Conservation (phyloP, 1,140 invertebrate species). For the Gonioctena quinquepunctata region DNA sequence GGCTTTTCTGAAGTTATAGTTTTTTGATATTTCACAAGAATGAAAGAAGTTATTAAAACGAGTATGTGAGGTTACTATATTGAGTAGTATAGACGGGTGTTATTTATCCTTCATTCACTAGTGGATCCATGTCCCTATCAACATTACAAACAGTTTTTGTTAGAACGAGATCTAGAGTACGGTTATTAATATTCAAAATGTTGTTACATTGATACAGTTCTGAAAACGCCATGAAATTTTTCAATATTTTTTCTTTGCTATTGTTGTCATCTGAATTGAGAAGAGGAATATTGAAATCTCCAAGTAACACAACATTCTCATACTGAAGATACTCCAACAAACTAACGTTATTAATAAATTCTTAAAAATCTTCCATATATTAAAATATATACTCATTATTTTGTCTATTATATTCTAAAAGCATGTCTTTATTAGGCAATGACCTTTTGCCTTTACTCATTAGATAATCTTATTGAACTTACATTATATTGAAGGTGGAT, state of each 20-base stretch:
- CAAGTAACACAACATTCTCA: no score
- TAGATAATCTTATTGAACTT: no score
- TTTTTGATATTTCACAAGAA: not conserved
- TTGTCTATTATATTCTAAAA: no score
- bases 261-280: not conserved
- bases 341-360: not conserved
- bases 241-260: not conserved
- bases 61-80: no score
- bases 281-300: conserved; percentile 8
- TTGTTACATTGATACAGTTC: not conserved
- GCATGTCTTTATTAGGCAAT: no score
- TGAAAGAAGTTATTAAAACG: not conserved
- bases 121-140: not conserved
- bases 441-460: no score
- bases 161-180: not conserved
- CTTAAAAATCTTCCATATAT: not conserved
- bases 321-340: not conserved
- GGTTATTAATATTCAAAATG: not conserved
- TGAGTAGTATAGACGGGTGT: not conserved
- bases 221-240: not conserved
- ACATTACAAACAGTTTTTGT: not conserved
- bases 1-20: not conserved
- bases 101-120: not conserved
- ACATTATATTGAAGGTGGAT: no score
- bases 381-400: no score